Percentiles rank a stretch among this genome's conserved stretches.
These are phyloP conservation scores for Gobius niger DNA, from an alignment of 2,113 vertebrate species.

Conservation along the genomic window DNA sequence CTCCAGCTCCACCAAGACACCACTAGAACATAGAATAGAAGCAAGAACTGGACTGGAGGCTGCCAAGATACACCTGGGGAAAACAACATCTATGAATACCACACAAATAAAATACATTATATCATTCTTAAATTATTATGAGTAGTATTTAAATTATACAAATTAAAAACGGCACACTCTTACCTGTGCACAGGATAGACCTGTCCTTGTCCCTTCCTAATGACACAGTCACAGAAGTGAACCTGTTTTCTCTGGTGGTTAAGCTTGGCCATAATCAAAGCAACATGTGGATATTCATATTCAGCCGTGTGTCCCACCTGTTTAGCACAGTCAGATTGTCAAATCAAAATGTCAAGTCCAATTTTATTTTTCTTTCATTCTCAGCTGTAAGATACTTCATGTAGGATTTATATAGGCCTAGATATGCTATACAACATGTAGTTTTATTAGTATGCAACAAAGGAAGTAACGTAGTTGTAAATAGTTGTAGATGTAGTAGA, in stretches of 20 bases:
- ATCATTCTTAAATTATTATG: not conserved
- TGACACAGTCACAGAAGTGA: conserved; percentile 73
- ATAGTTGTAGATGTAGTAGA: no score
- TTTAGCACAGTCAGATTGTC: not conserved
- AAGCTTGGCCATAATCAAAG: conserved; percentile 51
- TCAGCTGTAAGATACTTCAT: no score
- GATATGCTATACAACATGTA: no score
- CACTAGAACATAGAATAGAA: conserved; percentile 59
- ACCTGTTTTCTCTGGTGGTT: conserved; percentile 64
- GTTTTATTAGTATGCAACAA: no score
- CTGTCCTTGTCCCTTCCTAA: conserved; percentile 47
- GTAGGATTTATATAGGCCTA: no score
- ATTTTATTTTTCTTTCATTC: no score
- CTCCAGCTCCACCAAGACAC: conserved; percentile 67
- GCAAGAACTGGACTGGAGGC: conserved; percentile 73
- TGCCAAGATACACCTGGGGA: conserved; percentile 67
- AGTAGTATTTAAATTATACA: no score
- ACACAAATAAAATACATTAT: not conserved
- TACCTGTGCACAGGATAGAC: conserved; percentile 73
- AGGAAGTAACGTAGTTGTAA: no score
- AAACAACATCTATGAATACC: not conserved
- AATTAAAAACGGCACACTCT: conserved; percentile 5
- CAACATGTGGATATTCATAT: conserved; percentile 33
- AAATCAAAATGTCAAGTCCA: no score
- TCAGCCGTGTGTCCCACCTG: conserved; percentile 33